Evolutionary conservation across 2,888 invertebrate genomes (phyloP).

Genomic region (Platycnemis pennipes): DNA sequence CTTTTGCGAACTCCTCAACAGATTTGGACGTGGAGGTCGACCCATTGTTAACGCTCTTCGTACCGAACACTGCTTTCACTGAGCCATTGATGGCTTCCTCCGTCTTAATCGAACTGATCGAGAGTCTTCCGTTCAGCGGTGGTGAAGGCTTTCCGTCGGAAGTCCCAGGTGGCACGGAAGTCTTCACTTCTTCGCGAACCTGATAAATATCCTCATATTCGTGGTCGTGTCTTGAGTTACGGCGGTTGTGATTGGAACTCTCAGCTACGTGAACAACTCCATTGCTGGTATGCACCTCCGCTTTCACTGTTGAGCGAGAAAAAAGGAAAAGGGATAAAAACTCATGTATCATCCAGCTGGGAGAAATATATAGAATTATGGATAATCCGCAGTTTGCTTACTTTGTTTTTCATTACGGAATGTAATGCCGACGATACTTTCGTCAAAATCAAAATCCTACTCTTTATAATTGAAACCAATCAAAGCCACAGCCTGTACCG

Average conservation of each 20-base stretch:
- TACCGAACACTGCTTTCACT: neutral
- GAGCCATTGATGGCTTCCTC: slow-evolving; percentile 69
- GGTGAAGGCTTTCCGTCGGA: slow-evolving; percentile 69
- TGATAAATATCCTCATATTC: slow-evolving; percentile 92
- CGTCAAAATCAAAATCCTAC: too few species aligned
- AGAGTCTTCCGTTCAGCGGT: slow-evolving; percentile 71
- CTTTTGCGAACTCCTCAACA: slow-evolving; percentile 40
- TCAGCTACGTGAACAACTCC: slow-evolving; percentile 85
- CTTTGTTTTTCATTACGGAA: too few species aligned
- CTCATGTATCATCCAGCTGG: neutral
- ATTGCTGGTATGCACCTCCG: slow-evolving; percentile 88
- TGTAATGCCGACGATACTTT: too few species aligned
- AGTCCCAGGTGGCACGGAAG: neutral
- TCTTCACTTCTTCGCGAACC: slow-evolving; percentile 82
- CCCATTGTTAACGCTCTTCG: neutral
- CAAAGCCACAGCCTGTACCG: too few species aligned
- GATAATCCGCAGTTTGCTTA: too few species aligned
- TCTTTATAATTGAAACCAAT: too few species aligned
- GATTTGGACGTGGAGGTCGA: neutral
- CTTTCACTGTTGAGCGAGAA: slow-evolving; percentile 85
- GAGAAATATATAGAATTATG: too few species aligned
- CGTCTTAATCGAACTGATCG: neutral
- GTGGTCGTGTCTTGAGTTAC: slow-evolving; percentile 79
- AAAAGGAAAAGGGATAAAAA: neutral
- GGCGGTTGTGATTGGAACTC: slow-evolving; percentile 80